A percentile compares a stretch with the other conserved stretches of the same genome.
phyloP scores from a whole-genome alignment of 2,888 invertebrate genomes.

The Phortica okadai region DNA sequence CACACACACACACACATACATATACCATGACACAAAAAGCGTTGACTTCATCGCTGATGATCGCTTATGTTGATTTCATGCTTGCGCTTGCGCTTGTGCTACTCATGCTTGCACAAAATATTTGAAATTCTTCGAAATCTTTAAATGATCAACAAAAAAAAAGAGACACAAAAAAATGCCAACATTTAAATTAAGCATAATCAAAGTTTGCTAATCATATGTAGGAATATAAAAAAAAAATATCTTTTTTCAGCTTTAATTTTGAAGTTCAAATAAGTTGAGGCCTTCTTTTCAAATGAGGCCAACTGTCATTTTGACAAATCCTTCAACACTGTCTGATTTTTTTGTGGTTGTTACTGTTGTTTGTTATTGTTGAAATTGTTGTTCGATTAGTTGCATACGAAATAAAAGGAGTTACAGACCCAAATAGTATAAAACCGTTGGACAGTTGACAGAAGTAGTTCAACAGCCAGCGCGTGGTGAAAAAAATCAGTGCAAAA shows the following conservation, averaged over 20 bases:
- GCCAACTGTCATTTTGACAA: conserved; percentile 12
- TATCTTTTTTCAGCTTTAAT: too few relatives aligned
- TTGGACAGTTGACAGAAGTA: background rate
- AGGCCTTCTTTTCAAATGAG: background rate
- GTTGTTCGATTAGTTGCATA: conserved; percentile 29
- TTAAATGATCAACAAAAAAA: conserved; percentile 30
- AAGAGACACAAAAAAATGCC: background rate
- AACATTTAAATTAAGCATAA: background rate
- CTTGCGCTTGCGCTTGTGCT: conserved; percentile 17
- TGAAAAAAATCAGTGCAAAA: background rate
- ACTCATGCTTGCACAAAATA: conserved; percentile 34
- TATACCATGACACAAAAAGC: too few relatives aligned
- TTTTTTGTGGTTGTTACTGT: background rate
- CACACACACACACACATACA: too few relatives aligned
- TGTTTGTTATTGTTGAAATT: background rate
- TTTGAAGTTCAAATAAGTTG: too few relatives aligned
- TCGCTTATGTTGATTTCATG: background rate
- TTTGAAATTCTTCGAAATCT: conserved; percentile 48
- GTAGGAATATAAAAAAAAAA: too few relatives aligned
- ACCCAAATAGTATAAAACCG: background rate
- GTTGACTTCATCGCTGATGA: too few relatives aligned
- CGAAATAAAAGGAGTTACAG: background rate
- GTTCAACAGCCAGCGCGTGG: background rate
- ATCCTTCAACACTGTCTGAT: conserved; percentile 12
- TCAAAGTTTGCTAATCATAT: too few relatives aligned